Evolutionary conservation across 2,113 vertebrate species (phyloP).

Genomic region (Grallaria varia): DNA sequence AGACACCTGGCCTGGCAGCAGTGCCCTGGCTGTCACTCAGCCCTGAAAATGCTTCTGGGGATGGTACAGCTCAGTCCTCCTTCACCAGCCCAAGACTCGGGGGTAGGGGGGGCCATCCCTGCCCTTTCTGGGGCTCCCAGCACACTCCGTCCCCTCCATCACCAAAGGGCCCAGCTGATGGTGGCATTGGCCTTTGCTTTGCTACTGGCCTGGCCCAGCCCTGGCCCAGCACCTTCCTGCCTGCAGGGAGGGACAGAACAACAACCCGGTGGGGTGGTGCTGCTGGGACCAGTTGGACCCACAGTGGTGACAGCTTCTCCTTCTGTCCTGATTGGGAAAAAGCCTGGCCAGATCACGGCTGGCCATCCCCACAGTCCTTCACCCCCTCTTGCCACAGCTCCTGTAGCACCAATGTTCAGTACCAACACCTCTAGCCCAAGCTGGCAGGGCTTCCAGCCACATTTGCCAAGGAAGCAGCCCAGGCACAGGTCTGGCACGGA

Average conservation of each 20-base stretch:
- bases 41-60: neutral
- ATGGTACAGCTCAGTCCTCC: neutral
- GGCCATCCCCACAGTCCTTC: neutral
- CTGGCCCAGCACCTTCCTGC: neutral
- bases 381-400: neutral
- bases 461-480: fast-evolving
- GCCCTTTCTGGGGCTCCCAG: neutral
- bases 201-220: neutral
- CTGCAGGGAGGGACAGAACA: fast-evolving
- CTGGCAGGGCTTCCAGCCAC: neutral
- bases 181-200: neutral
- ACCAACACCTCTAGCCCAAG: neutral
- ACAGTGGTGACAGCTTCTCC: no score
- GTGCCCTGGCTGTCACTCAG: neutral
- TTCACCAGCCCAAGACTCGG: neutral
- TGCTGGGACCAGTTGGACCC: neutral
- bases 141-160: neutral
- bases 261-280: neutral
- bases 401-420: neutral
- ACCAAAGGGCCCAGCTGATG: neutral
- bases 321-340: no score
- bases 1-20: neutral
- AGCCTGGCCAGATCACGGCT: neutral
- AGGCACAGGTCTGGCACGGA: neutral
- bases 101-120: fast-evolving